Conservation (phyloP, 1,140 invertebrate species). For the Coenobita brevimanus region DNA sequence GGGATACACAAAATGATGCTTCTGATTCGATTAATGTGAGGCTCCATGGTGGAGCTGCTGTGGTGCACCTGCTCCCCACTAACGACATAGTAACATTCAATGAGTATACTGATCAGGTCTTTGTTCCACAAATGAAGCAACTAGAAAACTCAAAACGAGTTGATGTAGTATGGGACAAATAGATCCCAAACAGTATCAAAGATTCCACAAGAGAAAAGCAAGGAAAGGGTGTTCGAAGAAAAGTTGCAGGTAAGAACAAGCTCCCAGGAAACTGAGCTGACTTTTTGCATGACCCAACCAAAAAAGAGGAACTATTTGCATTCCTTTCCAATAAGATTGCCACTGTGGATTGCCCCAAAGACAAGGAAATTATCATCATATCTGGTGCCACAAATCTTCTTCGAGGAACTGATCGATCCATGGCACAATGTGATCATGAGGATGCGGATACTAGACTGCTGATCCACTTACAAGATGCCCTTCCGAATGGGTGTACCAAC, state of each 20-base stretch:
- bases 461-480: conserved; percentile 9
- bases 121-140: conserved; percentile 8
- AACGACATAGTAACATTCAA: neutral
- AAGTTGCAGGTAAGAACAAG: conserved; percentile 23
- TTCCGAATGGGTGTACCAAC: neutral
- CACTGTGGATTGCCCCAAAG: neutral
- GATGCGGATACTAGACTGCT: conserved; percentile 1
- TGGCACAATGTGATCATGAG: conserved; percentile 14
- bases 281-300: conserved; percentile 20
- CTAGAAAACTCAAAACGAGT: neutral
- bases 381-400: neutral
- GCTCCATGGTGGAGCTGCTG: neutral
- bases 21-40: neutral
- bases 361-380: neutral
- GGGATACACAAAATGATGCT: neutral
- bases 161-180: conserved; percentile 14
- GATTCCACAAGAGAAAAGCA: neutral
- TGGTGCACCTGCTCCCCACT: neutral
- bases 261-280: conserved; percentile 15
- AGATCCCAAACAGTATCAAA: neutral
- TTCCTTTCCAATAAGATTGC: conserved; percentile 33
- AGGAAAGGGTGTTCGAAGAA: conserved; percentile 12
- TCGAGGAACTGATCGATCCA: neutral
- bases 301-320: conserved; percentile 37
- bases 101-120: conserved; percentile 10